These are phyloP conservation scores for Pristionchus mayeri DNA, from an alignment of 2,888 invertebrate genomes.

Conservation along the genomic window DNA sequence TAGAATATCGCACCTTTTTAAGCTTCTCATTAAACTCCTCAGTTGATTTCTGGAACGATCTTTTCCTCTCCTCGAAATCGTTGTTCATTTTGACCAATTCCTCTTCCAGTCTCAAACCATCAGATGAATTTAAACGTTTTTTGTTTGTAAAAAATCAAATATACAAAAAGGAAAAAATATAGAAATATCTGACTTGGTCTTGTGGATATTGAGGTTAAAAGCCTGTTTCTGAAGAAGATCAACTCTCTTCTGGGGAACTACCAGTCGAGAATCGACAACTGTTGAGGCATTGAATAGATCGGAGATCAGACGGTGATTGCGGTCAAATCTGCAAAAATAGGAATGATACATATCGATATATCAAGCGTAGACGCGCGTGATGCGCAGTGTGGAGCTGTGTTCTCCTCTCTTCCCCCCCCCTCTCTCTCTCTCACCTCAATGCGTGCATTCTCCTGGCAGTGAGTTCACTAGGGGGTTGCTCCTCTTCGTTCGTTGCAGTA, in stretches of 20 bases:
- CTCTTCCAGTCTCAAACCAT: conserved; percentile 46
- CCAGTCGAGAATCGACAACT: conserved; percentile 48
- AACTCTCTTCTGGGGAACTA: conserved; percentile 50
- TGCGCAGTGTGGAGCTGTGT: no score
- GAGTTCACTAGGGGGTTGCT: conserved; percentile 47
- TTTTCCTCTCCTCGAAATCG: conserved; percentile 35
- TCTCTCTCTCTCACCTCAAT: conserved; percentile 20
- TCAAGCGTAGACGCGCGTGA: neutral
- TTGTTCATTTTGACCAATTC: conserved; percentile 21
- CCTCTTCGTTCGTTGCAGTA: conserved; percentile 40
- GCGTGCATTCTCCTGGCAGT: conserved; percentile 49
- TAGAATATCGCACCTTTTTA: conserved; percentile 11
- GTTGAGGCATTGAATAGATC: conserved; percentile 49
- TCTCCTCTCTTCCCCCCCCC: neutral
- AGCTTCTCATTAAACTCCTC: conserved; percentile 49
- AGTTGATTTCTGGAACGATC: conserved; percentile 8
- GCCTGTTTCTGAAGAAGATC: conserved; percentile 49
- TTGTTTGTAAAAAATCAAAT: no score
- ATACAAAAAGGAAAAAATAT: neutral
- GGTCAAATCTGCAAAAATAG: conserved; percentile 48
- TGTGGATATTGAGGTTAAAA: conserved; percentile 40
- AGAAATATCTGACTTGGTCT: conserved; percentile 11
- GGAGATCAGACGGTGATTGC: conserved; percentile 48
- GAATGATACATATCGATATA: no score
- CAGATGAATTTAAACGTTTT: no score